A percentile compares a stretch with the other conserved stretches of the same genome.
Conservation (phyloP, 1,140 invertebrate species). For the Aricia agestis region DNA sequence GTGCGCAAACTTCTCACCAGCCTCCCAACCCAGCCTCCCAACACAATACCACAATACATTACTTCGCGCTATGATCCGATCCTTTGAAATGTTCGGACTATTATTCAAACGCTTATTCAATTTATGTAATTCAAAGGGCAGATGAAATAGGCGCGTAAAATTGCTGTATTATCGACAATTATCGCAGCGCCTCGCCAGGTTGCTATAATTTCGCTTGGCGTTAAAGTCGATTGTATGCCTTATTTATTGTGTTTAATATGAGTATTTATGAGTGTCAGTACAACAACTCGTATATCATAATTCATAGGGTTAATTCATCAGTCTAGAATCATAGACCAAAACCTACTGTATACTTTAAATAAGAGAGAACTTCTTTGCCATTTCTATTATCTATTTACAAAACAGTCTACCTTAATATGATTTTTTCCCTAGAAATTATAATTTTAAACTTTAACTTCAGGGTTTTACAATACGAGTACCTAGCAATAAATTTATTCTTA, state of each 20-base stretch:
- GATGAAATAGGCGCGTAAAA: not conserved
- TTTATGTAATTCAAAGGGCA: slow-evolving; percentile 3
- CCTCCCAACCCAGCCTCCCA: slow-evolving; percentile 35
- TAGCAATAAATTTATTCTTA: too few relatives aligned
- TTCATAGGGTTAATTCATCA: not conserved
- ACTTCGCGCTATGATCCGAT: slow-evolving; percentile 25
- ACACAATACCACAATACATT: slow-evolving; percentile 53
- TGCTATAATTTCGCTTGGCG: not conserved
- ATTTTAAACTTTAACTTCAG: too few relatives aligned
- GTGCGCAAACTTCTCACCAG: slow-evolving; percentile 21
- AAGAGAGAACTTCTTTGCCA: too few relatives aligned
- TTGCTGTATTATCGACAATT: not conserved
- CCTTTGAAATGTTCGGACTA: slow-evolving; percentile 14
- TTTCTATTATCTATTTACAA: too few relatives aligned
- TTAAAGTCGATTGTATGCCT: not conserved
- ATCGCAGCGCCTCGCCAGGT: not conserved
- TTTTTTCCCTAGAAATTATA: too few relatives aligned
- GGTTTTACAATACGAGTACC: too few relatives aligned
- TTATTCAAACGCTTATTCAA: slow-evolving; percentile 15
- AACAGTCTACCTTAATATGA: too few relatives aligned
- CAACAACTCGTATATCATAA: not conserved
- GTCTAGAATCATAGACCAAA: too few relatives aligned
- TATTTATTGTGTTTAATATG: not conserved
- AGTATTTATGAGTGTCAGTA: not conserved
- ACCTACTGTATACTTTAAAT: too few relatives aligned